phyloP scores from a whole-genome alignment of 1,140 invertebrate genomes.

The Platyura marginata region DNA sequence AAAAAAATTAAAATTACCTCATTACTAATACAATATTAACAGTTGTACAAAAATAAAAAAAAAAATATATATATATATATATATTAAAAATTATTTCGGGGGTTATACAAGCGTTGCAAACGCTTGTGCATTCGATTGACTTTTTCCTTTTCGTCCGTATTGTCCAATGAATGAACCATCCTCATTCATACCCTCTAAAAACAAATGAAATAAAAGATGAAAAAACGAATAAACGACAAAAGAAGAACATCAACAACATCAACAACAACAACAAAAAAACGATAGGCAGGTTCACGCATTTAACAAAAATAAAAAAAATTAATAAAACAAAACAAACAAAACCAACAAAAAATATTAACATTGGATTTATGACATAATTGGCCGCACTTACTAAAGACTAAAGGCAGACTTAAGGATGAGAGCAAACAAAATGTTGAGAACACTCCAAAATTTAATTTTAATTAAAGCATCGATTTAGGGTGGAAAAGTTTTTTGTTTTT shows the following conservation, averaged over 20 bases:
- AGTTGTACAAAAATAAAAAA: no score
- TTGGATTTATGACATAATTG: background rate
- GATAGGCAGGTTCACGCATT: no score
- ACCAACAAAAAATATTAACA: background rate
- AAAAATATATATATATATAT: conserved; percentile 10
- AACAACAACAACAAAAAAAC: no score
- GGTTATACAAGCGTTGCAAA: conserved; percentile 57
- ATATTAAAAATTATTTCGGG: background rate
- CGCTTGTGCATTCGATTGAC: conserved; percentile 46
- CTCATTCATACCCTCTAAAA: conserved; percentile 79
- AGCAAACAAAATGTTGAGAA: no score
- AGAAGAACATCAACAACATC: no score
- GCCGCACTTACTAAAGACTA: background rate
- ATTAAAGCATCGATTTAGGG: no score
- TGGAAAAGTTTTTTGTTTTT: no score
- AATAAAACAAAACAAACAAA: conserved; percentile 2
- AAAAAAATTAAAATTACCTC: conserved; percentile 6
- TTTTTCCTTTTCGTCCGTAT: conserved; percentile 58
- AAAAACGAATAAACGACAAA: conserved; percentile 12
- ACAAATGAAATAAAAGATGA: conserved; percentile 13
- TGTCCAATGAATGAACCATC: conserved; percentile 97
- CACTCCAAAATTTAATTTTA: no score
- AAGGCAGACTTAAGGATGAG: no score
- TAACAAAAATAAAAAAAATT: conserved; percentile 7
- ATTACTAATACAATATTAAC: conserved; percentile 7